Base-by-base conservation (phyloP, 2,797 vertebrate species). In the Halcyon badia region DNA sequence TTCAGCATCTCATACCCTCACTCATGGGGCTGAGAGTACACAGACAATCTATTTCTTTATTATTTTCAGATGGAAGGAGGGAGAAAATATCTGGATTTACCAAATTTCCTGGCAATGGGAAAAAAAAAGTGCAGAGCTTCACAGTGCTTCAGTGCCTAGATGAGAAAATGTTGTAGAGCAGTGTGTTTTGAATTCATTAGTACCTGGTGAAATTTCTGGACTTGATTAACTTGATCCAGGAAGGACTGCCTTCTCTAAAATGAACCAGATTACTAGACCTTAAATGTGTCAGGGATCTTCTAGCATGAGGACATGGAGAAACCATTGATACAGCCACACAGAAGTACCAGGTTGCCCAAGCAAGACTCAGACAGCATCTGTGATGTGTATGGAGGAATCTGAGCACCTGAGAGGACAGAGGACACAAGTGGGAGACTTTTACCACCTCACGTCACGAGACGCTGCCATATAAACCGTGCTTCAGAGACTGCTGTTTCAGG, bases 351-450 rank as follows among this genome's bases (percentile, higher is more conserved):
- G 24, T 21, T 62, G 42, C 9, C 41, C 82, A 64, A 19, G 61
- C 61, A 71, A 42, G 35, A 48, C 54, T 71, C 20, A 2, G 60
- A 20, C 24, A 79, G 56, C 51, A 46, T 6, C 39, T 42, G 19
- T 5, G 2, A 68, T 0, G 0, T 2, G 10, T 48, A 33, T 2
- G 17, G 37, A 57, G 46, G 37, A 91, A 69, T 2, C 0, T 2
- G 28, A 60, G 52, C 14, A 60, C 48, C 16, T 31, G 22, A 39
- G 12, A 73, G 11, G 39, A 66, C 48, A 75, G 39, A 78, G 69
- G 26, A 54, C 35, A 81, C 9, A 24, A 28, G 56, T 8, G 46
- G 66, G 30, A 89, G 52, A 42, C 54, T 37, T 49, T 51, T 39
- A 41, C 21, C 1, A 2, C 62, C 62, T 35, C n/a, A 25, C 26